Evolutionary conservation across 2,888 invertebrate genomes (phyloP).

Genomic region (Phragmatobia fuliginosa): DNA sequence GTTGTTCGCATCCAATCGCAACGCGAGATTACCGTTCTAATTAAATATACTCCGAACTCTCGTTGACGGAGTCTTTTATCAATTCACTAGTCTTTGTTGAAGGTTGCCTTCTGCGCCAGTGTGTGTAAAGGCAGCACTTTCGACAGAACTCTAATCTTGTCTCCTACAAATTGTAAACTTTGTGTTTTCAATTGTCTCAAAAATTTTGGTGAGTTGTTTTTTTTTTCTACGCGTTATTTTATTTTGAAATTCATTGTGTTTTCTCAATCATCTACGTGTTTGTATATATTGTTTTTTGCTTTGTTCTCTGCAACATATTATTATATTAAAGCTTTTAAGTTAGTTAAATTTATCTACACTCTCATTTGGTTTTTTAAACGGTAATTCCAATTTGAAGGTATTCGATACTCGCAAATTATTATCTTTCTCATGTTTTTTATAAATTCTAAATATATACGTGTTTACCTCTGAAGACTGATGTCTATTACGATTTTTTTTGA

Average conservation of each 20-base stretch:
- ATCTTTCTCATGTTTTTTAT: neutral
- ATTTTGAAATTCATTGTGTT: slow-evolving; percentile 2
- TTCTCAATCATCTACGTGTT: slow-evolving; percentile 10
- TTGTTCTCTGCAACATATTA: neutral
- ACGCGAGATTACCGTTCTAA: slow-evolving; percentile 60
- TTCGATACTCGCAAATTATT: neutral
- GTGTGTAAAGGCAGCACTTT: slow-evolving; percentile 84
- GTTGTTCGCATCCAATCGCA: slow-evolving; percentile 61
- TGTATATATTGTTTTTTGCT: slow-evolving; percentile 7
- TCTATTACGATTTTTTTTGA: too few relatives aligned
- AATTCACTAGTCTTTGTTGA: slow-evolving; percentile 68
- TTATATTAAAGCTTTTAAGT: neutral
- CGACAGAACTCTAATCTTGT: slow-evolving; percentile 60
- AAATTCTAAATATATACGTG: too few relatives aligned
- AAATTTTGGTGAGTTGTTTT: slow-evolving; percentile 62
- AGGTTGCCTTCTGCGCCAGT: slow-evolving; percentile 85
- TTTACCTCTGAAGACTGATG: too few relatives aligned
- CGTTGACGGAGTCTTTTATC: slow-evolving; percentile 62
- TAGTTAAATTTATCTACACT: neutral
- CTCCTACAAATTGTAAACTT: slow-evolving; percentile 21
- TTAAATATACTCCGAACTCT: slow-evolving; percentile 49
- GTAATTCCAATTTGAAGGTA: neutral
- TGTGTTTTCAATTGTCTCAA: slow-evolving; percentile 42
- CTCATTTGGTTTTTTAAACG: neutral
- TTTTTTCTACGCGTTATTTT: slow-evolving; percentile 22